These are phyloP conservation scores for Lepidocyrtinus sp. DNA, from an alignment of 2,888 invertebrate species.

Conservation along the genomic window DNA sequence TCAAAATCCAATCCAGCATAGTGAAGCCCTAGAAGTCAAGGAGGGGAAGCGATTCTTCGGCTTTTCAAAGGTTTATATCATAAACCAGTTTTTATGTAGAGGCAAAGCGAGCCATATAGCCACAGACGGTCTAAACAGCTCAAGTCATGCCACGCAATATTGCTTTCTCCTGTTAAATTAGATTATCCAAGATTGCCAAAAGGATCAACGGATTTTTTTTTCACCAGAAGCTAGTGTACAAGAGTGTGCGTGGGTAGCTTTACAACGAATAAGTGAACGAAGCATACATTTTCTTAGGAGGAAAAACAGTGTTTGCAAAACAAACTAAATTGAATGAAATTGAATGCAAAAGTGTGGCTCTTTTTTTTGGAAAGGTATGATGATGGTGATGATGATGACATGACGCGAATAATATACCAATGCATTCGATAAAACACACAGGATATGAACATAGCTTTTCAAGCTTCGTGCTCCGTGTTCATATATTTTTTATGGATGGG, in stretches of 20 bases:
- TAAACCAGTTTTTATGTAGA: background rate
- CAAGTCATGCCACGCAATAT: slow-evolving; percentile 26
- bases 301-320: slow-evolving; percentile 16
- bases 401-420: background rate
- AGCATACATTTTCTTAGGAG: background rate
- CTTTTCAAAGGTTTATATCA: background rate
- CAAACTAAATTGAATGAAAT: slow-evolving; percentile 16
- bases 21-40: background rate
- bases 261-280: background rate
- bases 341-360: background rate
- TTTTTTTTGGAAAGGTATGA: slow-evolving; percentile 1
- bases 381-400: slow-evolving; percentile 7
- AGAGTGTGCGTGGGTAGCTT: background rate
- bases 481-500: background rate
- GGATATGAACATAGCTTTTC: background rate
- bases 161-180: slow-evolving; percentile 53
- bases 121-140: background rate
- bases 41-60: too few species aligned
- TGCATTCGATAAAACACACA: background rate
- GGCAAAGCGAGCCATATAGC: background rate
- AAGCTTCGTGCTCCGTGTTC: background rate
- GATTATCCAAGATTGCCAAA: slow-evolving; percentile 50
- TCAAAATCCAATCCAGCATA: background rate
- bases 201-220: slow-evolving; percentile 39
- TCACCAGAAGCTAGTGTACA: background rate